Base-by-base conservation (phyloP, 1,140 invertebrate genomes). In the Leptinotarsa undecemlineata region DNA sequence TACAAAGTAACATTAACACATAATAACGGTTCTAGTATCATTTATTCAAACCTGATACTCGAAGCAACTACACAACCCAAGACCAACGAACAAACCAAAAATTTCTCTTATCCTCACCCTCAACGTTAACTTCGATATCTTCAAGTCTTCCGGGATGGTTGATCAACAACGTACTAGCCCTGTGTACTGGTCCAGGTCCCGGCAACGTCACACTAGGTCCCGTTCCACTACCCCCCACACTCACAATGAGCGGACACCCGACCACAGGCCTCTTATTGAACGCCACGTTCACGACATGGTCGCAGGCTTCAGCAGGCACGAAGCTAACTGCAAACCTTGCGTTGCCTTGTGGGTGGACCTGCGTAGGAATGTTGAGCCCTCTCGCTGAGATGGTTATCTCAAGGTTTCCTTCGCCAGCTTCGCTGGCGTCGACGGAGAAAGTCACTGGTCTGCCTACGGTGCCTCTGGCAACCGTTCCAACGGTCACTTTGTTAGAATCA, bases 401-500 rank as follows among this genome's bases (percentile, higher is more conserved):
- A 66, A 99, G 87, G 86, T 98, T 99, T 63, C 98, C 98, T 88
- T 99, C 98, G 17, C 98, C 98, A 71, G 97, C 96, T 85, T 96
- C 93, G 77, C 94, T 95, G 8, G 97, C 97, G 88, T 99, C 97
- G 51, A 99, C 97, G 48, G 93, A 94, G 82, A 98, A 96, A 82
- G 97, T 95, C 15, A 96, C 94, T 20, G 94, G 92, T 77, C 96
- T 90, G 42, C 94, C 95, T 64, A 94, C 93, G 20, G 88, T 90
- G 67, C 94, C 95, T 78, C 93, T 88, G 13, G 92, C 93, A 70
- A 96, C 92, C 75, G 93, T 91, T 61, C 92, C 94, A 66, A 99
- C 95, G 79, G 92, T 90, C 63, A 78, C 80, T 74, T 79, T 82
- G 76, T 92, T 93, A n/a, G 94, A 92, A 87, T 98, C 96, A 86